Percentiles rank a stretch among this genome's conserved stretches.
phyloP scores from a whole-genome alignment of 2,888 invertebrate genomes.

The Subacronicta megacephala region DNA sequence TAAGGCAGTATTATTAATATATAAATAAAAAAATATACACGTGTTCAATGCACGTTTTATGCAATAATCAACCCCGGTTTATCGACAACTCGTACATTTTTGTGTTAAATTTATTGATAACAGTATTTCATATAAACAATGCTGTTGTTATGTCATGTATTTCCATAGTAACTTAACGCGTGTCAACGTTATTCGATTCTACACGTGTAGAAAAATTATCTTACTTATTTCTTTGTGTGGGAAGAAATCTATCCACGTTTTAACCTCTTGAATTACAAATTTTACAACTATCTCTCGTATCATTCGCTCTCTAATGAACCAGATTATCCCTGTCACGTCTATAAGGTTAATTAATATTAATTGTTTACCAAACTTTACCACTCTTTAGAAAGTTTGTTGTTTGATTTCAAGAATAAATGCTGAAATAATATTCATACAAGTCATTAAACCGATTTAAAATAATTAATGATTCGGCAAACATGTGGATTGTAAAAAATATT shows the following conservation, averaged over 20 bases:
- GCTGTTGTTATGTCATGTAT: slow-evolving; percentile 35
- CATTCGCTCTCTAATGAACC: too few species aligned
- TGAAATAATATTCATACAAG: too few species aligned
- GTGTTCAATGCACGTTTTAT: slow-evolving; percentile 31
- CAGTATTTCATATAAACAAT: slow-evolving; percentile 21
- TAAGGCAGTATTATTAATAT: background rate
- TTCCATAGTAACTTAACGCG: slow-evolving; percentile 38
- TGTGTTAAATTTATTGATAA: slow-evolving; percentile 44
- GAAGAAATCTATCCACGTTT: too few species aligned
- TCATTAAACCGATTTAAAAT: background rate
- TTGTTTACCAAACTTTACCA: background rate
- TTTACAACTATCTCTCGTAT: too few species aligned
- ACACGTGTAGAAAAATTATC: slow-evolving; percentile 10
- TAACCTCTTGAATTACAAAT: too few species aligned
- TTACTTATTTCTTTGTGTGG: background rate
- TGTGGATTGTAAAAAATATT: slow-evolving; percentile 5
- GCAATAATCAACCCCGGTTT: slow-evolving; percentile 41
- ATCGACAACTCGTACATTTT: slow-evolving; percentile 41
- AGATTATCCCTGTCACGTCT: too few species aligned
- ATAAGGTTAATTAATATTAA: background rate
- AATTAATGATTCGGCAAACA: background rate
- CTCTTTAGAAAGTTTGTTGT: background rate
- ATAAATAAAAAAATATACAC: background rate
- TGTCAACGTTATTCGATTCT: slow-evolving; percentile 26
- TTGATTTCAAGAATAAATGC: background rate